Conservation (phyloP, 1,140 invertebrate genomes). For the Nylanderia fulva region DNA sequence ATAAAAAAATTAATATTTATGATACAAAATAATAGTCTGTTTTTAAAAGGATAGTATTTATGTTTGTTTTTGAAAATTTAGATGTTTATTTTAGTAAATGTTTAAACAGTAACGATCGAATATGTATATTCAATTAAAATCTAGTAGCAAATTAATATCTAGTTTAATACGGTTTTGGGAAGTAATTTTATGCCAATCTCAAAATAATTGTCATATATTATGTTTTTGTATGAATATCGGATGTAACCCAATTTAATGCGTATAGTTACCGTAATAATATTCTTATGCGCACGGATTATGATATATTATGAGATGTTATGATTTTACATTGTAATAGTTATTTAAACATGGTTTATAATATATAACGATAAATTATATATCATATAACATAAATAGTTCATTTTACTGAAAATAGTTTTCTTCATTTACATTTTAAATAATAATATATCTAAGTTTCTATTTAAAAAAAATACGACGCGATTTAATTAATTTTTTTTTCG, state of each 20-base stretch:
- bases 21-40: too few relatives aligned
- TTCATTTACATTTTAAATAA: neutral
- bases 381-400: neutral
- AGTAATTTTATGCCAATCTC: constrained; percentile 46
- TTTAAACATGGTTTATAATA: neutral
- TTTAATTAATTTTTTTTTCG: constrained; percentile 2
- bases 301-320: constrained; percentile 12
- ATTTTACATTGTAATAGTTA: constrained; percentile 29
- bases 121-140: constrained; percentile 14
- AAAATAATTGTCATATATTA: constrained; percentile 43
- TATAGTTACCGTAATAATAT: constrained; percentile 32
- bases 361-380: too few relatives aligned
- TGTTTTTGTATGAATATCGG: constrained; percentile 41
- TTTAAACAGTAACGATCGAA: neutral
- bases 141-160: constrained; percentile 39
- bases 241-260: constrained; percentile 40
- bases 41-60: neutral
- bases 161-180: constrained; percentile 30
- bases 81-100: too few relatives aligned
- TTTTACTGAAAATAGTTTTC: neutral
- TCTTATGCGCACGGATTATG: constrained; percentile 20
- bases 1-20: neutral
- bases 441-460: neutral
- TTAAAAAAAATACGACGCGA: neutral
- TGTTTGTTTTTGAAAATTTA: neutral